These are phyloP conservation scores for Euglossa dilemma DNA, from an alignment of 1,140 invertebrate species.

Conservation along the genomic window DNA sequence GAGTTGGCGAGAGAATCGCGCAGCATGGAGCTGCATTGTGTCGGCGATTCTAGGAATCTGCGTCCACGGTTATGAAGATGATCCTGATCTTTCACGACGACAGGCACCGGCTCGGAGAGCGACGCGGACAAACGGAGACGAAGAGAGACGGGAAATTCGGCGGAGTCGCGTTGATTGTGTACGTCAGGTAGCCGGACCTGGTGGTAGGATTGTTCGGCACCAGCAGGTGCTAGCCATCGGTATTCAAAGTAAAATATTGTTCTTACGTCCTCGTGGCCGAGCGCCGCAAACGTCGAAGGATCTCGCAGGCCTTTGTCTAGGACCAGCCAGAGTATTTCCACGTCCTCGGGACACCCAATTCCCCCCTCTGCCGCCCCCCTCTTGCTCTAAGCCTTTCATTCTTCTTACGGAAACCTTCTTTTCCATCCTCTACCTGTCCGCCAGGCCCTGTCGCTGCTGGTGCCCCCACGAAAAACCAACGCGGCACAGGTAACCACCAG, in stretches of 20 bases:
- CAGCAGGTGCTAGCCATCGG: constrained; percentile 74
- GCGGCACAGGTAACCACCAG: constrained; percentile 25
- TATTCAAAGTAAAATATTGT: constrained; percentile 79
- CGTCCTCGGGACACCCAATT: constrained; percentile 63
- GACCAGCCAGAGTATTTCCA: constrained; percentile 69
- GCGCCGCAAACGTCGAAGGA: constrained; percentile 65
- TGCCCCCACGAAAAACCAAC: constrained; percentile 25
- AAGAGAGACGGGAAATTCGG: not conserved
- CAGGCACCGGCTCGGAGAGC: not conserved
- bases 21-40: constrained; percentile 15
- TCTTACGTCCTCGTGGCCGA: constrained; percentile 69
- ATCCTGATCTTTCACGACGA: constrained; percentile 29
- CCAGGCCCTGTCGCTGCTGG: constrained; percentile 19
- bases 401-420: constrained; percentile 41
- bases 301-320: constrained; percentile 61
- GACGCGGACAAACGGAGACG: not conserved
- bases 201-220: constrained; percentile 51
- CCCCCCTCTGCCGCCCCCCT: accelerated
- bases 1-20: not conserved
- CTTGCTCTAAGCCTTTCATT: constrained; percentile 73
- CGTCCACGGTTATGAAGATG: constrained; percentile 32
- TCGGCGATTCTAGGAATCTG: not conserved
- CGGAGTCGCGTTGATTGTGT: constrained; percentile 26
- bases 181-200: constrained; percentile 38
- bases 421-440: constrained; percentile 31